These are phyloP conservation scores for Ondatra zibethicus DNA, from an alignment of 2,113 vertebrate species.

Conservation along the genomic window DNA sequence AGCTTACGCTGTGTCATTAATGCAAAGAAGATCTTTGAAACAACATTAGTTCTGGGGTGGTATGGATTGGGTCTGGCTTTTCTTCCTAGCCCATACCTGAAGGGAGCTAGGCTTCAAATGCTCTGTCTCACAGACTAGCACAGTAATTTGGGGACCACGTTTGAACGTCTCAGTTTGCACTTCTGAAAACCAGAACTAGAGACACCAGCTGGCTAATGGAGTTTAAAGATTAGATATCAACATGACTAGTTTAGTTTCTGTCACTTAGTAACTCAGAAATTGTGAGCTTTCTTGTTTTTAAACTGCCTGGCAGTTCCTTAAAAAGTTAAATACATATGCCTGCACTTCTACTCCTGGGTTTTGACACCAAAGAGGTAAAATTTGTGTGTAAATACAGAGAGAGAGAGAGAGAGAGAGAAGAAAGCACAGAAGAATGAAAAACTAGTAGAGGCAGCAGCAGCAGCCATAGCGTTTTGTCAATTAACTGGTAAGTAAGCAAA, in stretches of 20 bases:
- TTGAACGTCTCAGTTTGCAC: background rate
- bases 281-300: background rate
- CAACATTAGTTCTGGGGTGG: background rate
- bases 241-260: background rate
- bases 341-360: background rate
- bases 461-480: background rate
- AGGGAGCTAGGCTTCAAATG: background rate
- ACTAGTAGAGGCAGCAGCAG: background rate
- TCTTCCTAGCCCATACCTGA: background rate
- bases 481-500: background rate
- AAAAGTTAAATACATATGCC: background rate
- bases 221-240: background rate
- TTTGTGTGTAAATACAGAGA: background rate
- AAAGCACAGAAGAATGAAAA: background rate
- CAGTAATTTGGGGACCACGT: background rate
- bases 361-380: background rate
- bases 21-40: background rate
- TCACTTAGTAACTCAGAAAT: background rate
- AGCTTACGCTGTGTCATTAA: background rate
- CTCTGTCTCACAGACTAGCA: background rate
- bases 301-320: background rate
- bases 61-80: background rate
- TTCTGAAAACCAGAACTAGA: slow-evolving; percentile 51
- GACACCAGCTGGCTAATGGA: background rate
- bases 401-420: background rate